Base-by-base conservation (phyloP, 2,113 vertebrate species). In the Eudyptes chrysolophus region DNA sequence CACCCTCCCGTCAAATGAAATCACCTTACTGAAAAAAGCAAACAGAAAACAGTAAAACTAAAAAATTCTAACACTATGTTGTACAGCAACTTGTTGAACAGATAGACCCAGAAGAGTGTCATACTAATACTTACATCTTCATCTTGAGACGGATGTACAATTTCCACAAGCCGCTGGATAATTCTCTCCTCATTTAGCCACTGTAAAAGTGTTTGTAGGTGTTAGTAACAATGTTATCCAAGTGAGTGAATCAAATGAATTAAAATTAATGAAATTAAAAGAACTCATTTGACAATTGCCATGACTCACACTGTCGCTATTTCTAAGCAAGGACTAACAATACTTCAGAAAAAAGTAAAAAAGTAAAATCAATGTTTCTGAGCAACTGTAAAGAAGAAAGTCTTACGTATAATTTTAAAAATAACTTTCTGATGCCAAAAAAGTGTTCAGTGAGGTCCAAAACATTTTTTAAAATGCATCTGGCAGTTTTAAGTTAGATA, bases 171-270 rank as follows among this genome's bases (percentile, higher is more conserved):
- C 80, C 99, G 98, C 98, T 99, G 99, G 96, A 99, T 99, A 92
- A 99, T 99, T 90, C 98, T 99, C 98, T 99, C 99, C 97, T 99
- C 99, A 87, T 99, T 99, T 86, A 99, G 96, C 99, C 99, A 99
- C 99, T 99, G 96, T 32, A 98, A 97, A 96, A 97, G 77, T 4
- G 21, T 93, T 88, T 58, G 22, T 32, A 24, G 18, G 32, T 60
- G 5, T 89, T 51, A 85, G 10, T 40, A 60, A 42, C 25, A 74
- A 84, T 13, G 21, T n/a, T 48, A 91, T 36, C 7, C 29, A 64
- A 44, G 48, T 19, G 20, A 90, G 69, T 19, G 1, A 72, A 70
- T 44, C 42, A 58, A 74, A 74, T 24, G 0, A 30, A 74, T 16
- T 34, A 13, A 40, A 4, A 66, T 30, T n/a, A 68, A 87, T 5